phyloP scores from a whole-genome alignment of 2,888 invertebrate genomes.

The Trissolcus japonicus region DNA sequence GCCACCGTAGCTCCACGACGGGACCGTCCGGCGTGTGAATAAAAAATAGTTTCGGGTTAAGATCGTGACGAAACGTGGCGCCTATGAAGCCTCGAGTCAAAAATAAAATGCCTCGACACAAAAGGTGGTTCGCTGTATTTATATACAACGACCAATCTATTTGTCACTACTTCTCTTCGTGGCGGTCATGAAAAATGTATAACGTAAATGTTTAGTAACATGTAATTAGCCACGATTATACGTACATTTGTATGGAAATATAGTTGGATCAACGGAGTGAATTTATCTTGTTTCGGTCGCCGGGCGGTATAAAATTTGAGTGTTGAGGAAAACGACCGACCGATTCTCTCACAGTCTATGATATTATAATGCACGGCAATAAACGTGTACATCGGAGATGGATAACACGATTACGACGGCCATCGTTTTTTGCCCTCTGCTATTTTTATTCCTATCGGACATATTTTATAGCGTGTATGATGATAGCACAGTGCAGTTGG shows the following conservation, averaged over 20 bases:
- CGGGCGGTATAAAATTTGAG: slow-evolving; percentile 16
- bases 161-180: slow-evolving; percentile 36
- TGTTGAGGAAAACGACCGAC: slow-evolving; percentile 28
- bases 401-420: slow-evolving; percentile 69
- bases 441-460: slow-evolving; percentile 20
- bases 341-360: slow-evolving; percentile 59
- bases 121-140: slow-evolving; percentile 33
- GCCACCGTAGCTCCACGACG: slow-evolving; percentile 40
- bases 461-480: slow-evolving; percentile 17
- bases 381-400: slow-evolving; percentile 70
- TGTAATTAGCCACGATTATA: slow-evolving; percentile 43
- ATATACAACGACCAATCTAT: slow-evolving; percentile 36
- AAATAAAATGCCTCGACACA: slow-evolving; percentile 23
- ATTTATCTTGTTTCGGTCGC: slow-evolving; percentile 25
- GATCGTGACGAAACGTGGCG: slow-evolving; percentile 55
- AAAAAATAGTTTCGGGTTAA: slow-evolving; percentile 60
- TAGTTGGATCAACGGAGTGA: slow-evolving; percentile 5
- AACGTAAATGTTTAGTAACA: slow-evolving; percentile 20
- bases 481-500: slow-evolving; percentile 7
- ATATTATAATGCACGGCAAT: slow-evolving; percentile 68
- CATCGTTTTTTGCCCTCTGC: slow-evolving; percentile 15
- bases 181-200: slow-evolving; percentile 35
- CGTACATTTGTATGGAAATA: slow-evolving; percentile 34
- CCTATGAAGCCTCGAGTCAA: slow-evolving; percentile 33
- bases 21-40: slow-evolving; percentile 63